phyloP scores from a whole-genome alignment of 2,113 vertebrate species.

The Pungitius pungitius region DNA sequence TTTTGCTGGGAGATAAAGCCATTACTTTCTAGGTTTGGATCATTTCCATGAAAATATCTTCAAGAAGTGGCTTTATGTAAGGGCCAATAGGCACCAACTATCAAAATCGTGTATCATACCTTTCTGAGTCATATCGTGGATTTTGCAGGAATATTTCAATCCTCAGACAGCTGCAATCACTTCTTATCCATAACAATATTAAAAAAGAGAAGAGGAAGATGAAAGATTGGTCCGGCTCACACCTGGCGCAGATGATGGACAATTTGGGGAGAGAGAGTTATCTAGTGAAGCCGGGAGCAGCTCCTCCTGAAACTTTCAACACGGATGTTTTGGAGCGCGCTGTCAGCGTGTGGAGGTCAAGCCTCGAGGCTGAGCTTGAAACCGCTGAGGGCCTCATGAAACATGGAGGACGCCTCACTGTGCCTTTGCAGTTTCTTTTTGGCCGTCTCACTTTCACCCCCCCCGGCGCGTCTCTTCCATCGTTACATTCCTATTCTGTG shows the following conservation, averaged over 20 bases:
- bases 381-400: conserved; percentile 69
- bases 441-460: conserved; percentile 39
- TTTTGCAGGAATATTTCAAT: background rate
- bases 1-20: background rate
- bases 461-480: conserved; percentile 3
- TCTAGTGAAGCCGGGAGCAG: conserved; percentile 19
- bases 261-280: conserved; percentile 8
- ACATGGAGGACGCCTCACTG: conserved; percentile 65
- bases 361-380: conserved; percentile 56
- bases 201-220: conserved; percentile 2
- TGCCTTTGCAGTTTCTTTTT: conserved; percentile 30
- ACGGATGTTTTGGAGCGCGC: conserved; percentile 42
- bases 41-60: background rate
- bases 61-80: background rate
- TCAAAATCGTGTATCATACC: background rate
- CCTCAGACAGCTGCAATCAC: background rate
- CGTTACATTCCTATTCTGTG: background rate
- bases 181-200: background rate
- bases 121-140: background rate
- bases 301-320: conserved; percentile 54
- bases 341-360: conserved; percentile 55
- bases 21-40: background rate
- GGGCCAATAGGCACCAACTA: background rate
- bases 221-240: conserved; percentile 36
- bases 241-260: conserved; percentile 41